phyloP scores from a whole-genome alignment of 2,888 invertebrate genomes.

The Molanna angustata region DNA sequence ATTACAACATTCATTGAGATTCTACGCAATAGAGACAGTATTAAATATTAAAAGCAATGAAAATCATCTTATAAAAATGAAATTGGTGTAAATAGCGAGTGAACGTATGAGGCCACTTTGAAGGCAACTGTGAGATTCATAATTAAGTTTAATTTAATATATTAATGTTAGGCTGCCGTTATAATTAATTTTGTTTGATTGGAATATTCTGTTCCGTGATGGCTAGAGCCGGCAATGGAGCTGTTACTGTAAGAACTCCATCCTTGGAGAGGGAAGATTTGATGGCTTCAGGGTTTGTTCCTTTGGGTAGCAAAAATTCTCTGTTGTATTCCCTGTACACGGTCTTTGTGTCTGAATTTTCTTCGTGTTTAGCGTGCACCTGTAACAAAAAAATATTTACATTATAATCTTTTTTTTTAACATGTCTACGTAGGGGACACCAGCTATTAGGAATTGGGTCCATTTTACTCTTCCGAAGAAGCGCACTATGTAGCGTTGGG shows the following conservation, averaged over 20 bases:
- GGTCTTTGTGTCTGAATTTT: constrained; percentile 94
- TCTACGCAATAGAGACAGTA: neutral
- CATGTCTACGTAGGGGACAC: no score
- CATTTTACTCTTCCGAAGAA: no score
- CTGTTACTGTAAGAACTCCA: constrained; percentile 95
- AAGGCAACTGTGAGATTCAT: constrained; percentile 8
- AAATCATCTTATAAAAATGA: no score
- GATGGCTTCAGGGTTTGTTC: constrained; percentile 94
- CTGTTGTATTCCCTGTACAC: constrained; percentile 98
- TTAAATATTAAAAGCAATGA: constrained; percentile 8
- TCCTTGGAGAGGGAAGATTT: constrained; percentile 95
- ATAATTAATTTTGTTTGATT: constrained; percentile 64
- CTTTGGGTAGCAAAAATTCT: constrained; percentile 94
- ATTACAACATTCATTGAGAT: neutral
- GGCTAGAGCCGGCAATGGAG: constrained; percentile 86
- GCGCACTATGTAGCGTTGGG: no score
- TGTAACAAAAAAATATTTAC: constrained; percentile 41
- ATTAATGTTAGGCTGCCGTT: neutral
- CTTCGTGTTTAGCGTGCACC: constrained; percentile 98
- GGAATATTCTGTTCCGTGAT: constrained; percentile 81
- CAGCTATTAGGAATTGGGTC: no score
- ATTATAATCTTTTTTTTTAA: no score
- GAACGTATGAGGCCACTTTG: constrained; percentile 6
- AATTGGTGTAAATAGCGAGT: constrained; percentile 10
- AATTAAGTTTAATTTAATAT: neutral